Percentiles rank a stretch among this genome's conserved stretches.
Evolutionary conservation across 2,888 invertebrate genomes (phyloP).

Genomic region (Eupithecia inturbata): DNA sequence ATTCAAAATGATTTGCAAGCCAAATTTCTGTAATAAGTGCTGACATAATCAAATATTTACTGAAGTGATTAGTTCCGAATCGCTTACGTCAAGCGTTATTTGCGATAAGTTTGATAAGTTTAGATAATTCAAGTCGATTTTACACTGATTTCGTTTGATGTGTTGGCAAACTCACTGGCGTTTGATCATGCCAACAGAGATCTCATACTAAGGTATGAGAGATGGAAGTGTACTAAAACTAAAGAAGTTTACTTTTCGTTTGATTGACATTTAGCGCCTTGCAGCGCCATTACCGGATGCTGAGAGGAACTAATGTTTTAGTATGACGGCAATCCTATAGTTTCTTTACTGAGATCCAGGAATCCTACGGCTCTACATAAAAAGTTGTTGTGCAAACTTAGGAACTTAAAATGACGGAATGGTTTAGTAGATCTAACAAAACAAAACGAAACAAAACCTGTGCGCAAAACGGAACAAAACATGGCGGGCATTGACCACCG

Average conservation of each 20-base stretch:
- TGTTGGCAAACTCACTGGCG: background rate
- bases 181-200: background rate
- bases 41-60: constrained; percentile 22
- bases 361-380: too few relatives aligned
- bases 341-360: too few relatives aligned
- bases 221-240: background rate
- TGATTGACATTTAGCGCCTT: background rate
- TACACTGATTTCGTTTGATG: background rate
- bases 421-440: too few relatives aligned
- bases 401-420: too few relatives aligned
- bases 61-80: background rate
- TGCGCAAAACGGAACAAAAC: too few relatives aligned
- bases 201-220: too few relatives aligned
- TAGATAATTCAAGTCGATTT: background rate
- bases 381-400: too few relatives aligned
- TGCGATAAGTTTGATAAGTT: background rate
- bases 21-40: constrained; percentile 16
- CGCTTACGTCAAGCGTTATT: background rate
- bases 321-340: background rate
- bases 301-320: background rate
- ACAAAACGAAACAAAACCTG: too few relatives aligned
- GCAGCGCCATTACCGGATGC: background rate
- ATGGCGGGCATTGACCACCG: too few relatives aligned
- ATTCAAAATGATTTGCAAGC: constrained; percentile 6
- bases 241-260: background rate